Evolutionary conservation across 2,888 invertebrate species (phyloP).

Genomic region (Eupithecia tripunctaria): DNA sequence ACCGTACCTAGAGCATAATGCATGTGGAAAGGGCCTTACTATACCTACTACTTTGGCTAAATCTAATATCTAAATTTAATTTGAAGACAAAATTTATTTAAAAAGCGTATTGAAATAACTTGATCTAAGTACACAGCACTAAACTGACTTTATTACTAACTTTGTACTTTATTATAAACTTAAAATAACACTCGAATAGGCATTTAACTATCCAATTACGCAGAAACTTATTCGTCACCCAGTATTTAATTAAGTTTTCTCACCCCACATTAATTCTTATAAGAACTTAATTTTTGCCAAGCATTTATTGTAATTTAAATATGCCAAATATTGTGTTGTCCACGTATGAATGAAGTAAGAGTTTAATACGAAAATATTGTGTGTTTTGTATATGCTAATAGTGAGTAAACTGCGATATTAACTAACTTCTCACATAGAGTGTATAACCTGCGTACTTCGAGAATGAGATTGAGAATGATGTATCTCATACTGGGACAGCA

Average conservation of each 20-base stretch:
- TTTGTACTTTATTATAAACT: not conserved
- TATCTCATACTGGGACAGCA: no score
- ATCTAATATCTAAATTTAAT: not conserved
- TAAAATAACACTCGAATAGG: not conserved
- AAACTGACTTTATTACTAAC: not conserved
- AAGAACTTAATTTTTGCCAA: constrained; percentile 6
- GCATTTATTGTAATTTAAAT: constrained; percentile 23
- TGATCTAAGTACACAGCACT: not conserved
- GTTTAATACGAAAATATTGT: not conserved
- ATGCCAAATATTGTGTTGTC: constrained; percentile 28
- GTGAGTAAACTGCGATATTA: not conserved
- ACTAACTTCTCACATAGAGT: not conserved
- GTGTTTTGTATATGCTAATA: not conserved
- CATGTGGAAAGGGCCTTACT: no score
- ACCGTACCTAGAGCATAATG: no score
- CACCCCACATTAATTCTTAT: not conserved
- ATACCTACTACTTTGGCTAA: not conserved
- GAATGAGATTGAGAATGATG: no score
- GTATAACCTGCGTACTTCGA: not conserved
- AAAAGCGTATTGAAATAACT: not conserved
- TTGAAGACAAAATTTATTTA: not conserved
- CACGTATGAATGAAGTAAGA: not conserved
- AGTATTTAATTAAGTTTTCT: not conserved
- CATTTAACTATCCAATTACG: not conserved
- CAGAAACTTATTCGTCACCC: not conserved